These are phyloP conservation scores for Atta cephalotes DNA, from an alignment of 1,140 invertebrate genomes.

Conservation along the genomic window DNA sequence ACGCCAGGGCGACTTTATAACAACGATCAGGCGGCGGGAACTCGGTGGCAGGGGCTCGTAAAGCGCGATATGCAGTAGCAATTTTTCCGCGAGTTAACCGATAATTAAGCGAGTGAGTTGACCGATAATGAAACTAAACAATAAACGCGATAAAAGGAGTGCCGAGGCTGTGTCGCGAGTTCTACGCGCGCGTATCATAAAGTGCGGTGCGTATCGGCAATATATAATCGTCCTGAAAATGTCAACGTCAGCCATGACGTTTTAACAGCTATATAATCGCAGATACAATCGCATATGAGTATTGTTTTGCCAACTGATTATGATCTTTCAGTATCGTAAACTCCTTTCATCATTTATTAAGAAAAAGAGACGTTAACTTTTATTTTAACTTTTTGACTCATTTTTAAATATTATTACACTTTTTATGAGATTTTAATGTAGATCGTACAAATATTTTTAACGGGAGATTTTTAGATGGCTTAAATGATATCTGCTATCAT, in stretches of 20 bases:
- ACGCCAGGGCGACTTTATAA: constrained; percentile 51
- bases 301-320: background rate
- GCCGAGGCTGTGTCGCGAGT: background rate
- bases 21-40: constrained; percentile 4
- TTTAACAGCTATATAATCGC: constrained; percentile 12
- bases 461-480: background rate
- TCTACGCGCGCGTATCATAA: constrained; percentile 15
- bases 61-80: constrained; percentile 45
- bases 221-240: constrained; percentile 26
- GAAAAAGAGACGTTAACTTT: background rate
- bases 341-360: no score
- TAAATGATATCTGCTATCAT: background rate
- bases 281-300: background rate
- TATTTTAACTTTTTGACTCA: background rate
- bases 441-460: background rate
- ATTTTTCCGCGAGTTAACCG: constrained; percentile 49
- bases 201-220: background rate
- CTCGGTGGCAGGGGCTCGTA: constrained; percentile 11
- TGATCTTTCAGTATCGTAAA: background rate
- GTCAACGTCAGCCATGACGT: constrained; percentile 25
- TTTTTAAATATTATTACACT: background rate
- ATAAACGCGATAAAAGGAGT: constrained; percentile 48
- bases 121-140: constrained; percentile 57
- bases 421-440: background rate
- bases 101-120: constrained; percentile 49